These are phyloP conservation scores for Picathartes gymnocephalus DNA, from an alignment of 2,113 vertebrate species.

Conservation along the genomic window DNA sequence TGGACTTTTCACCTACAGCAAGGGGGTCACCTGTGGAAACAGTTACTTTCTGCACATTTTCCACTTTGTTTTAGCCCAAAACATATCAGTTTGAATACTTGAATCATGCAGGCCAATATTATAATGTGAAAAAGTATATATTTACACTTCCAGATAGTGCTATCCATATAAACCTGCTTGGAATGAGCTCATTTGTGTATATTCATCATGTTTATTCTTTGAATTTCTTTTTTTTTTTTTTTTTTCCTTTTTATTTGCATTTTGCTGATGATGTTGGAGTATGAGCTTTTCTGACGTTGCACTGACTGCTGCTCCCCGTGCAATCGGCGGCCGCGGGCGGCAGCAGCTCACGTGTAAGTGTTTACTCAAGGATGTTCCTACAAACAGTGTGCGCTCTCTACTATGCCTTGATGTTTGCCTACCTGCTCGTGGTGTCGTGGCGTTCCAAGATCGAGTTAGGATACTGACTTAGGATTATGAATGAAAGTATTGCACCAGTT, in stretches of 20 bases:
- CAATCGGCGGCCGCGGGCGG: constrained; percentile 84
- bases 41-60: constrained; percentile 97
- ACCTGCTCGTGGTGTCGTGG: constrained; percentile 91
- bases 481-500: constrained; percentile 96
- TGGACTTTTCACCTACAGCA: constrained; percentile 86
- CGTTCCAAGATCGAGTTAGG: constrained; percentile 85
- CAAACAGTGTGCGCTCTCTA: constrained; percentile 83
- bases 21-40: constrained; percentile 94
- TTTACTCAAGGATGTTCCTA: constrained; percentile 97
- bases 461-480: constrained; percentile 88
- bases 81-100: constrained; percentile 99
- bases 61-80: constrained; percentile 99
- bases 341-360: constrained; percentile 91
- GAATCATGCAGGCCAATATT: constrained; percentile 99
- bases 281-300: constrained; percentile 96
- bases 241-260: constrained; percentile 70
- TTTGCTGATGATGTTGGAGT: constrained; percentile 90
- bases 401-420: constrained; percentile 94
- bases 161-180: constrained; percentile 87
- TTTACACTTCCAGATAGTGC: constrained; percentile 98
- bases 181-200: constrained; percentile 87
- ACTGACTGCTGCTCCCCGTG: constrained; percentile 92
- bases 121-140: constrained; percentile 99
- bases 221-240: constrained; percentile 75
- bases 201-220: constrained; percentile 85